These are phyloP conservation scores for Drosophila ambigua DNA, from an alignment of 1,140 invertebrate species.

Conservation along the genomic window DNA sequence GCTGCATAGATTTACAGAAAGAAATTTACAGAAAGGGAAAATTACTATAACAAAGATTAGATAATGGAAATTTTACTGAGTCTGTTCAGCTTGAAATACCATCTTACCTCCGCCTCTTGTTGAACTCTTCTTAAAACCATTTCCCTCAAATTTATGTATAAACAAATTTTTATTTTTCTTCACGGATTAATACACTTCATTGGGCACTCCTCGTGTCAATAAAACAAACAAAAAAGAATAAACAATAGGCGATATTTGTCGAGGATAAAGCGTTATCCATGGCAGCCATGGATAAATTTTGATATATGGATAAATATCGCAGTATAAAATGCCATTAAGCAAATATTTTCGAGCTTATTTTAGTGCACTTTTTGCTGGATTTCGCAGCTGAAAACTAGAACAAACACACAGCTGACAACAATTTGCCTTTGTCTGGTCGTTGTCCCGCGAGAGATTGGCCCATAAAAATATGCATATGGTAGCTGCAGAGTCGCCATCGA, in stretches of 20 bases:
- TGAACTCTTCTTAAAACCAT: too few relatives aligned
- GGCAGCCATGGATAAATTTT: too few relatives aligned
- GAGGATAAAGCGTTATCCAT: slow-evolving; percentile 12
- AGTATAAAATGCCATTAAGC: slow-evolving; percentile 39
- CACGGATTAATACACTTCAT: slow-evolving; percentile 42
- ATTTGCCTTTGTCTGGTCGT: background rate
- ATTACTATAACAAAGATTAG: too few relatives aligned
- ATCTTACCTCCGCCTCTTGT: too few relatives aligned
- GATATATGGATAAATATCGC: slow-evolving; percentile 29
- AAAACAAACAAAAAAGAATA: slow-evolving; percentile 36
- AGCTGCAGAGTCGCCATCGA: too few relatives aligned
- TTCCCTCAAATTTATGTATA: background rate
- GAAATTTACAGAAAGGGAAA: too few relatives aligned
- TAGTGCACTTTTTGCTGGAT: background rate
- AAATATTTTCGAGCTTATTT: slow-evolving; percentile 39
- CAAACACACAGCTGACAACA: slow-evolving; percentile 8
- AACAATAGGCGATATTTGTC: slow-evolving; percentile 18
- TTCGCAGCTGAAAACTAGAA: slow-evolving; percentile 7
- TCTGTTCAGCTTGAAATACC: too few relatives aligned
- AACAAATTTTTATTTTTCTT: slow-evolving; percentile 35
- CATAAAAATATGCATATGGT: too few relatives aligned
- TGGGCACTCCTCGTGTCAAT: slow-evolving; percentile 14
- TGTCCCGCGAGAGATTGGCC: too few relatives aligned
- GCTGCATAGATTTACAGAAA: too few relatives aligned
- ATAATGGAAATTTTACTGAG: too few relatives aligned